Evolutionary conservation across 2,888 invertebrate species (phyloP).

Genomic region (Atrina japonica): DNA sequence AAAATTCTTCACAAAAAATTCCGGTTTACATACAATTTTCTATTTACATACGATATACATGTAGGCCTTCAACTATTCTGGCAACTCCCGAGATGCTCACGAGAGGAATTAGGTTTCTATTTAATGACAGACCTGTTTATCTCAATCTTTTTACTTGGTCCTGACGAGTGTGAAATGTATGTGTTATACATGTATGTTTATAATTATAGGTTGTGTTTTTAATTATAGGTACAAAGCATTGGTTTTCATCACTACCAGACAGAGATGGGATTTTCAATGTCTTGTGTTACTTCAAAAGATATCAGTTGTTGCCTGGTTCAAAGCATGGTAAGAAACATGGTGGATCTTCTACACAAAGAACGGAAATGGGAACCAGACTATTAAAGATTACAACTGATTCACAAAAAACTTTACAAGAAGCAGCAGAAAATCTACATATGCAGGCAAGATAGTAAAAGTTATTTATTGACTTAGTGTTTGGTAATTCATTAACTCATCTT

Average conservation of each 20-base stretch:
- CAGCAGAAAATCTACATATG: conserved; percentile 56
- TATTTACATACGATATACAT: no score
- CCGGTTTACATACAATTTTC: no score
- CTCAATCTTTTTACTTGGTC: no score
- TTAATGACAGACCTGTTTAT: no score
- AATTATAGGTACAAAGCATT: conserved; percentile 45
- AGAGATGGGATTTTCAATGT: conserved; percentile 57
- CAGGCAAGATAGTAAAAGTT: neutral
- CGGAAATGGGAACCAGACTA: conserved; percentile 63
- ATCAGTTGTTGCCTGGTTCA: conserved; percentile 35
- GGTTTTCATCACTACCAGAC: conserved; percentile 70
- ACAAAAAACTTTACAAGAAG: conserved; percentile 60
- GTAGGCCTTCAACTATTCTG: no score
- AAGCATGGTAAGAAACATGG: neutral
- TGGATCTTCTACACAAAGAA: conserved; percentile 19
- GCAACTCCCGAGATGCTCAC: no score
- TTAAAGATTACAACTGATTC: conserved; percentile 66
- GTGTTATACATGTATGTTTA: no score
- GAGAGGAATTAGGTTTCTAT: no score
- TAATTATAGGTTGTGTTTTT: no score
- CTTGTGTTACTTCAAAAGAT: conserved; percentile 63
- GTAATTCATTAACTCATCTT: neutral
- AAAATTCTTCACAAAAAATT: no score
- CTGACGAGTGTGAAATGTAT: no score
- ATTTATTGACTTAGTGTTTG: no score